Evolutionary conservation across 1,140 invertebrate species (phyloP).

Genomic region (Hyphantria cunea): DNA sequence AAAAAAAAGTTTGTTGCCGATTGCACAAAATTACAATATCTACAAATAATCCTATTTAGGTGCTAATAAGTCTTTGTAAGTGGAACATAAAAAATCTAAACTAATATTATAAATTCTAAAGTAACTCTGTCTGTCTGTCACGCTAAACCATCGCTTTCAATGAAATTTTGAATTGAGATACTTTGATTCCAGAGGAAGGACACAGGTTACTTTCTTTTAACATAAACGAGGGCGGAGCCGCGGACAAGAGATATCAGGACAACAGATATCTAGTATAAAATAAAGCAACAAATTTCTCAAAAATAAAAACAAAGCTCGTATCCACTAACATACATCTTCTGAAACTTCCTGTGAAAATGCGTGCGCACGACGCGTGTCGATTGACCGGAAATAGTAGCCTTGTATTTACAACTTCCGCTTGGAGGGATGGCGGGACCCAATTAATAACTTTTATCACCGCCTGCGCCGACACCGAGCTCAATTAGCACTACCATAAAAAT

Average conservation of each 20-base stretch:
- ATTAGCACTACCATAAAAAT: conserved; percentile 74
- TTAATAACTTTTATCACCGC: conserved; percentile 80
- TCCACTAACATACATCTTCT: conserved; percentile 6
- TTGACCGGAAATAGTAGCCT: conserved; percentile 74
- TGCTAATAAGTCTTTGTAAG: too few relatives aligned
- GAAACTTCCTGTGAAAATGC: conserved; percentile 33
- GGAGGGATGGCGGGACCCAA: conserved; percentile 66
- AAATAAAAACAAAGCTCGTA: neutral
- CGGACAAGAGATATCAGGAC: too few relatives aligned
- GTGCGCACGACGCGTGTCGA: conserved; percentile 54
- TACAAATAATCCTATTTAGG: too few relatives aligned
- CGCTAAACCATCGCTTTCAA: neutral
- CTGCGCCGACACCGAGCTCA: conserved; percentile 65
- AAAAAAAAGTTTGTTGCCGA: too few relatives aligned
- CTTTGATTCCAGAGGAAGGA: too few relatives aligned
- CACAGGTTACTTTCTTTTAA: too few relatives aligned
- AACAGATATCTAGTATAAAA: too few relatives aligned
- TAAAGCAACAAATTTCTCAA: too few relatives aligned
- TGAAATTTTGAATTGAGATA: too few relatives aligned
- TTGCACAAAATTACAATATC: too few relatives aligned
- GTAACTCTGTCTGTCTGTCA: neutral
- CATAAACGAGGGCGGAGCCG: too few relatives aligned
- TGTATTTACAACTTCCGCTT: conserved; percentile 77
- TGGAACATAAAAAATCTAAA: too few relatives aligned
- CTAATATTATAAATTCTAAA: neutral